Conservation (phyloP, 1,140 invertebrate genomes). For the Listronotus bonariensis region DNA sequence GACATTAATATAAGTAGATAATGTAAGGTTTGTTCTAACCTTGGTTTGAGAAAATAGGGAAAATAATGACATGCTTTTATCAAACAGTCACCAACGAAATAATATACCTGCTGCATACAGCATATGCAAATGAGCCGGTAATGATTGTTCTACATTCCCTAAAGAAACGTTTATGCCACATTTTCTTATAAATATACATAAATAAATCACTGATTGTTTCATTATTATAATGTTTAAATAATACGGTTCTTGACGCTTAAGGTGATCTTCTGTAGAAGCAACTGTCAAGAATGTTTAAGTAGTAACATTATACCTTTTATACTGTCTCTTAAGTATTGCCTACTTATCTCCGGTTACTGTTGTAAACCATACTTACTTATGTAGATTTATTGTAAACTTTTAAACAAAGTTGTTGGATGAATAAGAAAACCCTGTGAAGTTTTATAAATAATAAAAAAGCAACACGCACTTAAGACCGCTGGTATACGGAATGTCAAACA, state of each 20-base stretch:
- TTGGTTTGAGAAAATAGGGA: no score
- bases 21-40: no score
- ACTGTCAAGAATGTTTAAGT: conserved; percentile 3
- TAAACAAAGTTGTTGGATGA: not conserved
- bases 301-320: conserved; percentile 13
- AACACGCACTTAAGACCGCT: no score
- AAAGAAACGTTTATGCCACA: not conserved
- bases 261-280: conserved; percentile 1
- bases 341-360: not conserved
- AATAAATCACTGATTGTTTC: not conserved
- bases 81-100: no score
- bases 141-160: no score
- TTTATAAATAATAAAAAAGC: no score
- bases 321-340: conserved; percentile 5
- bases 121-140: no score
- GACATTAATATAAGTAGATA: no score
- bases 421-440: not conserved
- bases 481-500: no score
- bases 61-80: no score
- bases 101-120: no score
- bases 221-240: conserved; percentile 9
- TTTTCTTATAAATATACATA: conserved; percentile 1
- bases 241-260: conserved; percentile 4
- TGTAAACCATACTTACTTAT: conserved; percentile 11
- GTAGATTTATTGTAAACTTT: conserved; percentile 8